Evolutionary conservation across 2,888 invertebrate species (phyloP), one percentile per base, ranked within the genome.

Genomic region (Agapetus fuscipes): DNA sequence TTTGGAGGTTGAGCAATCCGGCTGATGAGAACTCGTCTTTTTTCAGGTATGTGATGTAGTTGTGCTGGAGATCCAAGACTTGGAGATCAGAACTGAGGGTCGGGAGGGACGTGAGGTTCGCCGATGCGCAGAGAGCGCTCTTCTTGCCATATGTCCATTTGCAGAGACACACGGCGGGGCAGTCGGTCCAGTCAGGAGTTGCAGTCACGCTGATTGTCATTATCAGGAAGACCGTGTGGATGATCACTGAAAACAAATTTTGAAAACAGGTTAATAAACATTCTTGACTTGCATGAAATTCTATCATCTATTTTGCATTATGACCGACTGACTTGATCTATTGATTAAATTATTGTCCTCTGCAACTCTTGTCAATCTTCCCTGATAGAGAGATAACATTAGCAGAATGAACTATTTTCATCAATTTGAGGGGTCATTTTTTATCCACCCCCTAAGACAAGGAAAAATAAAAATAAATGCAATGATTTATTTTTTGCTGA

Each of bases 121-220:
- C 80, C 54, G 85, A 80, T 47, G 80, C 78, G 64, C 91, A 93
- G 43, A 85, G 74, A 38, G 89, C 91, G 32, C 87, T 87, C 60
- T 87, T 88, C 64, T 91, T 91, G 46, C 90, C 90, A 46, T 83
- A 84, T 30, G 85, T 83, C 91, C 91, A 93, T 67, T 88, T 90
- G 74, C 91, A 93, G 54, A 80, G 78, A 61, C 91, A 91, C 52
- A 83, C 79, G 30, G 73, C 66, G 53, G 88, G 86, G 64, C 89
- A 90, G 62, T 86, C 87, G 37, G 86, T 85, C 88, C 88, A 89
- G 64, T 89, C 89, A 45, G 80, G 78, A 52, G 76, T 72, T 47
- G 72, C 71, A 47, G 68, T 62, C 52, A 69, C 72, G 45, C 50
- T 49, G 39, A 54, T 45, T 15, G 41, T 25, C 41, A 49, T 36